Percentiles rank a stretch among this genome's conserved stretches.
These are phyloP conservation scores for Cynaeus angustus DNA, from an alignment of 2,888 invertebrate species.

Conservation along the genomic window DNA sequence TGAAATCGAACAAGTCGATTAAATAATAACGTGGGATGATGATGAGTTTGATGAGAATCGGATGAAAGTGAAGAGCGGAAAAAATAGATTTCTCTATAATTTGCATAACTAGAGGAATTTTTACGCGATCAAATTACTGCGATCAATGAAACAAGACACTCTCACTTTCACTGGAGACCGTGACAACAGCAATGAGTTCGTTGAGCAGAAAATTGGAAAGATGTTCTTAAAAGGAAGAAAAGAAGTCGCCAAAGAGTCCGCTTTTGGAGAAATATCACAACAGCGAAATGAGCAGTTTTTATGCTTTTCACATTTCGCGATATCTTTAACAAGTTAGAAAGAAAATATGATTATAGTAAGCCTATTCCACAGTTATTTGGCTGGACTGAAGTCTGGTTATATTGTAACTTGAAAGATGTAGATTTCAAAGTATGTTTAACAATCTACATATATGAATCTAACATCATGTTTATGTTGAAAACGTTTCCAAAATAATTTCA, in stretches of 20 bases:
- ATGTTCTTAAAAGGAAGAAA: background rate
- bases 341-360: too few species aligned
- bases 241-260: background rate
- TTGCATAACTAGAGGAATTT: constrained; percentile 31
- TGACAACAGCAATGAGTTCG: background rate
- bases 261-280: too few species aligned
- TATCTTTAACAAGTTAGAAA: too few species aligned
- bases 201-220: background rate
- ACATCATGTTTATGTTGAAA: too few species aligned
- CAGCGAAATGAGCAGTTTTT: background rate
- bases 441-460: too few species aligned
- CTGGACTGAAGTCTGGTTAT: too few species aligned
- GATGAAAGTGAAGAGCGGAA: constrained; percentile 17
- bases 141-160: constrained; percentile 13
- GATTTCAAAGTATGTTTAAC: too few species aligned
- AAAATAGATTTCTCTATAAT: constrained; percentile 21
- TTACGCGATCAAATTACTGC: constrained; percentile 16
- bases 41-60: constrained; percentile 7
- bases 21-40: constrained; percentile 17
- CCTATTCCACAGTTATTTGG: too few species aligned
- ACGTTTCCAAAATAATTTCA: too few species aligned
- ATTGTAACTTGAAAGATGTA: too few species aligned
- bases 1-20: constrained; percentile 18
- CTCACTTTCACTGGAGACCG: constrained; percentile 17
- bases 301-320: background rate